A percentile compares a stretch with the other conserved stretches of the same genome.
These are phyloP conservation scores for Scaptomyza tumidula DNA, from an alignment of 2,888 invertebrate genomes.

Conservation along the genomic window DNA sequence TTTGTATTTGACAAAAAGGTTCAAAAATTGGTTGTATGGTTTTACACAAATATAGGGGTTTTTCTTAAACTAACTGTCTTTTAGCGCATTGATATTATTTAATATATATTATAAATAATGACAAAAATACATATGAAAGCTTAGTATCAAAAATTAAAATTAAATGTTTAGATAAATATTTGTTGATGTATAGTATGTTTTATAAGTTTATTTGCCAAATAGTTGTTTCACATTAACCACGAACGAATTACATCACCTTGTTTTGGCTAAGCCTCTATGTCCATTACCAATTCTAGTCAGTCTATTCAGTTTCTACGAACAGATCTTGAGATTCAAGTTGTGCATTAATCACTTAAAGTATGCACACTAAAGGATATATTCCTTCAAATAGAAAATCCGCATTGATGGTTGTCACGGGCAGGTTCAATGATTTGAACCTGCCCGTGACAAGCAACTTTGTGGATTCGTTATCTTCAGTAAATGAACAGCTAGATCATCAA, in stretches of 20 bases:
- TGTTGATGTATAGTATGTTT: neutral
- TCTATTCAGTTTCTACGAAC: neutral
- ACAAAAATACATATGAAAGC: neutral
- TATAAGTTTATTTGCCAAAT: constrained; percentile 11
- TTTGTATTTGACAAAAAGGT: neutral
- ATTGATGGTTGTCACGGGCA: neutral
- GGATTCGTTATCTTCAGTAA: neutral
- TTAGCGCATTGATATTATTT: constrained; percentile 2
- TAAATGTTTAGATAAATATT: neutral
- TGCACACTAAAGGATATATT: neutral
- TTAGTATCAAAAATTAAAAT: neutral
- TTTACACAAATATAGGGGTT: neutral
- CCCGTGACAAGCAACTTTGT: neutral
- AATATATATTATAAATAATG: neutral
- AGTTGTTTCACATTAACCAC: neutral
- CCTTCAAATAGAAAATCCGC: neutral
- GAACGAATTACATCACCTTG: neutral
- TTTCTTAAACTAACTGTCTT: neutral
- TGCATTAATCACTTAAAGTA: neutral
- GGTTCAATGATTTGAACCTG: neutral
- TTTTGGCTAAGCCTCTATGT: neutral
- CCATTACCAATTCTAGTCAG: neutral
- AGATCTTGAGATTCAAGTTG: neutral
- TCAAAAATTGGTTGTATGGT: neutral
- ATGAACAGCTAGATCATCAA: neutral